Base-by-base conservation (phyloP, 92 coral and sea anemone species). In the Porites lobata region DNA sequence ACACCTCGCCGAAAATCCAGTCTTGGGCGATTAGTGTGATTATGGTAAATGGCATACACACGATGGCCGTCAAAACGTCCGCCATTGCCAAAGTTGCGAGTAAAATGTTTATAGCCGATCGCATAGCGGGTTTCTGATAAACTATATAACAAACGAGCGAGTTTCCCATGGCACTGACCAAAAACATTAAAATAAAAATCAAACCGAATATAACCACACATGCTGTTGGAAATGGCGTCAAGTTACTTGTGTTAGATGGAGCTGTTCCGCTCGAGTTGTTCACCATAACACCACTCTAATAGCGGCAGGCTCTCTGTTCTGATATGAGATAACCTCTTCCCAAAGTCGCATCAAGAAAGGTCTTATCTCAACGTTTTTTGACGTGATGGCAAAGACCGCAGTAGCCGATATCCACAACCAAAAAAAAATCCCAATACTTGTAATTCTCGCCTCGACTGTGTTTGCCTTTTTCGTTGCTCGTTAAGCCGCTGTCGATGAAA, bases 51-150 rank as follows among this genome's bases (percentile, higher is more conserved):
- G 96, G 93, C 98, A 96, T 96, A 74, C 99, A 96, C 64, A 92
- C 69, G 5, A 92, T 54, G 10, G 99, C 95, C 20, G 96, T 93
- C 71, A 96, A 85, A 3, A 96, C 91, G 79, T 96, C 99, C 11
- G 98, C 99, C 93, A 96, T 77, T 5, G 99, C 99, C 13, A 96
- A 82, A 6, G 96, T 96, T 8, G 98, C 98, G 11, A 96, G 90
- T 13, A 96, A 88, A 19, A 96, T 87, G 88, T 96, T 96, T 63
- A 96, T 96, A 14, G 99, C 98, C 24, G 99, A 96, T 43, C 99
- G 94, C 99, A 96, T 96, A 6, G 99, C 99, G 4, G 99, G 99
- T 58, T 96, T 96, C 85, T 96, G 99, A 84, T 96, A 96, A 26
- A 96, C 99, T 65, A 96, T 92, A 69, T 96, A 96, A 69, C 99